A percentile compares a stretch with the other conserved stretches of the same genome.
Evolutionary conservation across 2,888 invertebrate genomes (phyloP).

Genomic region (Stenichneumon culpator): DNA sequence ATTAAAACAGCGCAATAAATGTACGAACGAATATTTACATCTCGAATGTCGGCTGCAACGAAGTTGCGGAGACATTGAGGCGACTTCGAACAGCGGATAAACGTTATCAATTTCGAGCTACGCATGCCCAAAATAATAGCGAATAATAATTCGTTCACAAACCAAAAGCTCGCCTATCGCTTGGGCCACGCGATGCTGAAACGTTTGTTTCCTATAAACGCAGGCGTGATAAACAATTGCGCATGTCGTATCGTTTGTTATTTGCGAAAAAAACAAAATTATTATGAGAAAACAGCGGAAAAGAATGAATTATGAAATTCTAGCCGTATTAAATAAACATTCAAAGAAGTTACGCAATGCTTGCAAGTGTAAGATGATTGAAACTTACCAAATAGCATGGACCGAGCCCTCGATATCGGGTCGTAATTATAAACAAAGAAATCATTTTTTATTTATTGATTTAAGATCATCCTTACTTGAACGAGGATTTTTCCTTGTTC

Average conservation of each 20-base stretch:
- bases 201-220: background rate
- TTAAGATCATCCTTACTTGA: conserved; percentile 60
- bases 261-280: conserved; percentile 22
- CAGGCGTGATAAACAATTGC: background rate
- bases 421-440: conserved; percentile 84
- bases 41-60: conserved; percentile 6
- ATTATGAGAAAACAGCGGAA: conserved; percentile 54
- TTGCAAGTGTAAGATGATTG: conserved; percentile 72
- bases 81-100: conserved; percentile 7
- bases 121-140: conserved; percentile 30
- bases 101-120: conserved; percentile 29
- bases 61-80: background rate
- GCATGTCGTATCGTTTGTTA: conserved; percentile 19
- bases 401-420: conserved; percentile 84
- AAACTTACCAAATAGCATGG: conserved; percentile 83
- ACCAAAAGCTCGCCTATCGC: conserved; percentile 41
- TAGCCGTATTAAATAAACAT: conserved; percentile 57
- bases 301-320: conserved; percentile 52
- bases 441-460: conserved; percentile 81
- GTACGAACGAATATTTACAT: conserved; percentile 7
- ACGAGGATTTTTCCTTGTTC: background rate
- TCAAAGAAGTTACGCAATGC: conserved; percentile 62
- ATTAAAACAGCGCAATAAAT: conserved; percentile 11
- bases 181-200: conserved; percentile 34
- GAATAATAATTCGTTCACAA: conserved; percentile 58